Base-by-base conservation (phyloP, 1,140 invertebrate genomes). In the Drosophila erecta region DNA sequence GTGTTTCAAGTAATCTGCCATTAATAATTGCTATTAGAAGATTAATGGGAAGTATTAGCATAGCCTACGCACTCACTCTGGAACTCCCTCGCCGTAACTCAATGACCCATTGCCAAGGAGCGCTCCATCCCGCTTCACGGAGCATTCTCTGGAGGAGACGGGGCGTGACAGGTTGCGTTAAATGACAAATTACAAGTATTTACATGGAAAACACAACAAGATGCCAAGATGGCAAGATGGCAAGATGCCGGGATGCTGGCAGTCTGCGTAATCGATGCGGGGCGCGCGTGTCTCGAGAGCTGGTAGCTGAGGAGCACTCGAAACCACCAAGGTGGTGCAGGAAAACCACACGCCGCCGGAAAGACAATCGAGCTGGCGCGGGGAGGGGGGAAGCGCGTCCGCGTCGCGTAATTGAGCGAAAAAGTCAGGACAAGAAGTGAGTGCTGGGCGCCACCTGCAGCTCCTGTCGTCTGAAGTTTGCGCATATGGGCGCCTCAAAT, bases 171-270 rank as follows among this genome's bases (percentile, higher is more conserved):
- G 58, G 64, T 59, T 67, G 69, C 62, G 60, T 79, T 79, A 79
- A 79, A 73, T 79, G 76, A 79, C 76, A 79, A 79, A 79, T 79
- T 79, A 79, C 76, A 79, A 79, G 76, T 79, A 79, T 79, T 79
- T 79, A 79, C 76, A 79, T 79, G 76, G 60, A 67, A 79, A 79
- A 73, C 76, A 79, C 69, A 79, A 67, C 76, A 79, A 79, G 76
- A 73, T 61, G 76, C 60, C 43, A 60, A 35, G 73, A 76, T 66
- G 58, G 37, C 24, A 17, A 17, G 17, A 17, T 17, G 17, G 17
- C 30, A 35, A 65, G 47, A 44, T 37, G 27, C 51, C 30, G 56
- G 11, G 38, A 58, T 33, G 54, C 46, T 5, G 33, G 56, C 47
- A 30, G 49, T 20, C 76, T 43, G 57, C 47, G 76, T 79, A 73